Percentiles rank a stretch among this genome's conserved stretches.
Conservation (phyloP, 1,140 invertebrate species). For the Drosophila kepulauana region DNA sequence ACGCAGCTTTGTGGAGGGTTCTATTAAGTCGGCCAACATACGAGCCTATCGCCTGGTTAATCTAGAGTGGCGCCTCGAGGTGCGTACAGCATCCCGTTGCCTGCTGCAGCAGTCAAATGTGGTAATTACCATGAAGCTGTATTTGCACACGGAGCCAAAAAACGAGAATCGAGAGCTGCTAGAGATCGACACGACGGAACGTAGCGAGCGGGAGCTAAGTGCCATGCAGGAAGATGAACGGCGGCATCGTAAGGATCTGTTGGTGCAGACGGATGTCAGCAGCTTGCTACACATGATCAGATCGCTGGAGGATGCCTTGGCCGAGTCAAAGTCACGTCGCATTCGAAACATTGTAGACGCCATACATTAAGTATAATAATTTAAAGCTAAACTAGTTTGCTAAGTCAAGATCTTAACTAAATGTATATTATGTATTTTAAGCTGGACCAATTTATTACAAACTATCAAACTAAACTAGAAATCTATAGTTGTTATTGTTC, state of each 20-base stretch:
- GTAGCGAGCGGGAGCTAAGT: slow-evolving; percentile 56
- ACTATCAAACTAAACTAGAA: slow-evolving; percentile 60
- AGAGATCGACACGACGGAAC: slow-evolving; percentile 41
- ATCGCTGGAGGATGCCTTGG: slow-evolving; percentile 73
- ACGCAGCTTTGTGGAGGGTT: slow-evolving; percentile 74
- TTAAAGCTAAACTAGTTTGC: slow-evolving; percentile 16
- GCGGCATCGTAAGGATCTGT: slow-evolving; percentile 73
- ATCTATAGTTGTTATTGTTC: slow-evolving; percentile 17
- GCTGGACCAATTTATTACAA: slow-evolving; percentile 80
- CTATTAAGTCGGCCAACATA: slow-evolving; percentile 80
- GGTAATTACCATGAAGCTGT: slow-evolving; percentile 74
- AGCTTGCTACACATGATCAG: slow-evolving; percentile 74
- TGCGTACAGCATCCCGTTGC: slow-evolving; percentile 68
- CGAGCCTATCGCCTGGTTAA: slow-evolving; percentile 74
- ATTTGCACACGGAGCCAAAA: slow-evolving; percentile 78
- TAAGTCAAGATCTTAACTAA: slow-evolving; percentile 53
- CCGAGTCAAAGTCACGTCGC: slow-evolving; percentile 76
- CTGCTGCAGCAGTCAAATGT: slow-evolving; percentile 67
- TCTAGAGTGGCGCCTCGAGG: slow-evolving; percentile 79
- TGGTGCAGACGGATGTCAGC: slow-evolving; percentile 78
- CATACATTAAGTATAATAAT: slow-evolving; percentile 59
- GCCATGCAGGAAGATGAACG: slow-evolving; percentile 71
- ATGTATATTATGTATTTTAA: slow-evolving; percentile 43
- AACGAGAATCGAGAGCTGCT: slow-evolving; percentile 77
- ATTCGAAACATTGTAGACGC: slow-evolving; percentile 75